Conservation (phyloP, 1,140 invertebrate genomes). For the Lepidurus arcticus region DNA sequence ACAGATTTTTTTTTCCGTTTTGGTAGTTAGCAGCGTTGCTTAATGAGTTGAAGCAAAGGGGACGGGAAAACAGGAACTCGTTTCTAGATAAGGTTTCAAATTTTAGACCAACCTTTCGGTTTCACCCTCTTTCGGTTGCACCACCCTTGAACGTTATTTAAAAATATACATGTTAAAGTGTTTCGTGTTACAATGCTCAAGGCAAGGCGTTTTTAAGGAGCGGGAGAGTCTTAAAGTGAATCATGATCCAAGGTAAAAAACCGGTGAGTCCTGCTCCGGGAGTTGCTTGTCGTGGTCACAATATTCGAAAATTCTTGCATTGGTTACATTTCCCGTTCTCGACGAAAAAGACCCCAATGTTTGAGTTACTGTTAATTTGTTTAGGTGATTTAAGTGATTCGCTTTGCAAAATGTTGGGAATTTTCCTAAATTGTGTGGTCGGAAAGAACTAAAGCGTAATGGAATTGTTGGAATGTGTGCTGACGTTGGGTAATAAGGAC, state of each 20-base stretch:
- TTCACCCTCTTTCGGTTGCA: not conserved
- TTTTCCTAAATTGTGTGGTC: no score
- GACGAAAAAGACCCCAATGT: no score
- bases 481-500: not conserved
- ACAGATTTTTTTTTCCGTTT: no score
- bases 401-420: no score
- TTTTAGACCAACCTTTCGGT: not conserved
- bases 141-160: conserved; percentile 8
- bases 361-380: no score
- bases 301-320: no score
- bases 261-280: no score
- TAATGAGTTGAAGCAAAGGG: not conserved
- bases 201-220: not conserved
- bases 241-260: not conserved
- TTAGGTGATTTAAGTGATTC: no score
- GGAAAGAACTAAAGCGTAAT: no score
- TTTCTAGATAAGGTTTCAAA: not conserved
- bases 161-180: not conserved
- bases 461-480: not conserved
- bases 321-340: no score
- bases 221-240: not conserved
- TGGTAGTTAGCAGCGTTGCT: not conserved
- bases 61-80: not conserved
- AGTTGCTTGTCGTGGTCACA: no score
- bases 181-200: not conserved